Evolutionary conservation across 2,113 vertebrate species (phyloP), one percentile per base, ranked within the genome.

Genomic region (Circaetus gallicus): DNA sequence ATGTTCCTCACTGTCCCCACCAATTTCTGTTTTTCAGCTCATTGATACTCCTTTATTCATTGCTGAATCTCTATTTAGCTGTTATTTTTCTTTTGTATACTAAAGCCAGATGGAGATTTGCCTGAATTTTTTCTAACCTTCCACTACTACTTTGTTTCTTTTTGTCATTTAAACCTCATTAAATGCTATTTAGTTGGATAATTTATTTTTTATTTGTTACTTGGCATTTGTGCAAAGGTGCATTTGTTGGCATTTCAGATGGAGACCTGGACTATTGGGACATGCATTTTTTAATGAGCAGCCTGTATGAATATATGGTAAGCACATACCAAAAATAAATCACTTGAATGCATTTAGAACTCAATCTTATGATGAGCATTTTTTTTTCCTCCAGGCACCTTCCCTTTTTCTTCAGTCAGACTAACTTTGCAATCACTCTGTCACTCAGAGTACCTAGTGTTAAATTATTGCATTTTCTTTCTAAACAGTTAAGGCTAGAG

Each of bases 171-270:
- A 87, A 84, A 90, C 3, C 29, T 90, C 67, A 70, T 93, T 87
- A 91, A 93, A 87, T 29, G 12, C 34, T 90, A 47, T 58, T 94
- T 80, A 50, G 70, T 65, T 56, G 47, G 59, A 19, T 70, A 31
- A 26, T 93, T 95, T 80, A 31, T 74, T 77, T 47, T 70, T 82
- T 50, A 83, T 96, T 96, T 71, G 31, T 69, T 82, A 20, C 21
- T 74, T 0, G 1, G 42, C 91, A 76, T 90, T 94, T 85, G 14
- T 90, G 26, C 49, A 43, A 93, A 90, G 56, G 63, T 92, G 88
- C 15, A 63, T 95, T 71, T 66, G 82, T 58, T 90, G 53, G n/a
- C 81, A 88, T 94, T 97, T 96, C 90, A 59, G 61, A 84, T 53
- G n/a, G 77, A 59, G 63, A 83, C 92, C 85, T 62, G 78, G 16